Conservation (phyloP, 1,140 invertebrate genomes). For the Chymomyza costata region DNA sequence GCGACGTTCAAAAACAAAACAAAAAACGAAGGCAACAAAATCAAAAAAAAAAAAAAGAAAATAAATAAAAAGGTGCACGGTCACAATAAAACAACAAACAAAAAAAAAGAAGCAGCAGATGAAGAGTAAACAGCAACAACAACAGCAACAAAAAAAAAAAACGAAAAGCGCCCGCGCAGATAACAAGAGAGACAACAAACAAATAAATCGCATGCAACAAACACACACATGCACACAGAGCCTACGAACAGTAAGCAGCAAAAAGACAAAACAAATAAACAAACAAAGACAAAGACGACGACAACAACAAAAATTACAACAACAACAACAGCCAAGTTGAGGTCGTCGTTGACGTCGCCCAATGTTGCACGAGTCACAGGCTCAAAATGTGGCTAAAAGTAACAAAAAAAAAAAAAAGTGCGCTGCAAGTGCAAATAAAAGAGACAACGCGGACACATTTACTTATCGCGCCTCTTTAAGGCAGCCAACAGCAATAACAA, state of each 20-base stretch:
- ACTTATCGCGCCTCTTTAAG: constrained; percentile 71
- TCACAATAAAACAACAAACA: too few species aligned
- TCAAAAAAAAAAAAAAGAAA: constrained; percentile 5
- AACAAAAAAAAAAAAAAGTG: constrained; percentile 34
- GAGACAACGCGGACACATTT: constrained; percentile 64
- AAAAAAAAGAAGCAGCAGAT: not conserved
- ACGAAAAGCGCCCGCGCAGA: constrained; percentile 47
- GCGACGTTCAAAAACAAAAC: constrained; percentile 29
- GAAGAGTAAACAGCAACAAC: not conserved
- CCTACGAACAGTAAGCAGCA: constrained; percentile 27
- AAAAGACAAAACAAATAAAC: constrained; percentile 41
- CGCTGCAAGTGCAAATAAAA: constrained; percentile 72
- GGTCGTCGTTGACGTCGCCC: constrained; percentile 29
- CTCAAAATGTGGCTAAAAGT: constrained; percentile 12
- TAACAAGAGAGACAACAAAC: constrained; percentile 71
- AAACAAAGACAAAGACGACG: constrained; percentile 40
- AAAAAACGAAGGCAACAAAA: constrained; percentile 30
- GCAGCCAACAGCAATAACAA: not conserved
- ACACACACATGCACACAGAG: constrained; percentile 45
- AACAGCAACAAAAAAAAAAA: not conserved
- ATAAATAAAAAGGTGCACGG: not conserved
- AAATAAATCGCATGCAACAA: constrained; percentile 66
- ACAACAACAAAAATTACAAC: constrained; percentile 33
- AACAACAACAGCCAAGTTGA: constrained; percentile 12
- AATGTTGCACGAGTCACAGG: constrained; percentile 21